Conservation (phyloP, 2,797 vertebrate genomes). For the Danio jaintianensis region DNA sequence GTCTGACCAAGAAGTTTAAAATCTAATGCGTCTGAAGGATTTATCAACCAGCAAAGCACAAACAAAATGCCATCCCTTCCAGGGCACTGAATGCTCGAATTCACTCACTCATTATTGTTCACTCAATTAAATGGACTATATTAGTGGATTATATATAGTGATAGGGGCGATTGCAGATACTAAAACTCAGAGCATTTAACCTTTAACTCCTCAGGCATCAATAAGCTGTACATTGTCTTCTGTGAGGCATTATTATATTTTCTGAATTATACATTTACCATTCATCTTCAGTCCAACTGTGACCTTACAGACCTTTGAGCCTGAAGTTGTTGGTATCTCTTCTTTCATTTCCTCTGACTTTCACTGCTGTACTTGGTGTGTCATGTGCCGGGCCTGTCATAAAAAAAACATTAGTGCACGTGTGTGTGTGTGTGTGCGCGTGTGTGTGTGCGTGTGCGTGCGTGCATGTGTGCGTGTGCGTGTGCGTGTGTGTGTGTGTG, state of each 20-base stretch:
- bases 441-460: too few relatives aligned
- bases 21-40: too few relatives aligned
- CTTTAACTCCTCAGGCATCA: slow-evolving; percentile 24
- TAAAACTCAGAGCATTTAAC: background rate
- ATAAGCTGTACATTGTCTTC: background rate
- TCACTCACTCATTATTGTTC: too few relatives aligned
- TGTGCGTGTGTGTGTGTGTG: too few relatives aligned
- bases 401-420: slow-evolving; percentile 2
- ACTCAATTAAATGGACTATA: too few relatives aligned
- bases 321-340: background rate
- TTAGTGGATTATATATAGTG: too few relatives aligned
- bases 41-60: too few relatives aligned
- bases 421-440: background rate
- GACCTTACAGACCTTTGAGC: slow-evolving; percentile 13
- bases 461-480: too few relatives aligned
- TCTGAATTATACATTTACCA: slow-evolving; percentile 5
- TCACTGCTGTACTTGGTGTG: background rate
- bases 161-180: too few relatives aligned
- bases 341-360: slow-evolving; percentile 17
- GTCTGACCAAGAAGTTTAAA: too few relatives aligned
- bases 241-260: background rate
- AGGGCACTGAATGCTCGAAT: too few relatives aligned
- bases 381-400: slow-evolving; percentile 4
- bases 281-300: background rate
- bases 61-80: too few relatives aligned